Evolutionary conservation across 2,113 vertebrate species (phyloP).

Genomic region (Scortum barcoo): DNA sequence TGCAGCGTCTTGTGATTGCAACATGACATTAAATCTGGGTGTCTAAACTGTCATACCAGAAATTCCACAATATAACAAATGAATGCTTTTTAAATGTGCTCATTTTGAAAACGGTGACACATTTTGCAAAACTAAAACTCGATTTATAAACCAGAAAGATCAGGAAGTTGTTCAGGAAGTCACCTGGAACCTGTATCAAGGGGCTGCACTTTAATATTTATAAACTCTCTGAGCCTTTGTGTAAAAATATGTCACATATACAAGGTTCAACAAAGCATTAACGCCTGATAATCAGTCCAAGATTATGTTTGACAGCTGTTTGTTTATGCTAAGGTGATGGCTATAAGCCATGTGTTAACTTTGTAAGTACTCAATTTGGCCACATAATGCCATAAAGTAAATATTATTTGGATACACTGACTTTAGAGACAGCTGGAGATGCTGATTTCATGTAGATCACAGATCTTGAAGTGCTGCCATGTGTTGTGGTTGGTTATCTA

Average conservation of each 20-base stretch:
- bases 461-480: conserved; percentile 53
- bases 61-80: background rate
- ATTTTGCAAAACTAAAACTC: background rate
- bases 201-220: conserved; percentile 5
- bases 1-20: conserved; percentile 14
- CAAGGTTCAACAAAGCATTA: conserved; percentile 16
- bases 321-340: conserved; percentile 17
- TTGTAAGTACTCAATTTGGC: conserved; percentile 15
- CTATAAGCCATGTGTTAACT: conserved; percentile 11
- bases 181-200: background rate
- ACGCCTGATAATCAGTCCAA: conserved; percentile 8
- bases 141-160: background rate
- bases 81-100: background rate
- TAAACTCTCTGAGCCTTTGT: background rate
- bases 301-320: conserved; percentile 28
- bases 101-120: background rate
- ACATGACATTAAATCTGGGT: background rate
- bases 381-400: conserved; percentile 23
- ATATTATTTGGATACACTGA: conserved; percentile 15
- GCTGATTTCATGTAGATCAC: conserved; percentile 24
- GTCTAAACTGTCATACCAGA: background rate
- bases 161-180: background rate
- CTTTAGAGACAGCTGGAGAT: conserved; percentile 25
- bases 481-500: conserved; percentile 44
- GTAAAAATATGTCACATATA: conserved; percentile 17